Conservation (phyloP, 30 jellyfish, hydroid and myxozoan genomes). For the Pseudorhiza aurosa region DNA sequence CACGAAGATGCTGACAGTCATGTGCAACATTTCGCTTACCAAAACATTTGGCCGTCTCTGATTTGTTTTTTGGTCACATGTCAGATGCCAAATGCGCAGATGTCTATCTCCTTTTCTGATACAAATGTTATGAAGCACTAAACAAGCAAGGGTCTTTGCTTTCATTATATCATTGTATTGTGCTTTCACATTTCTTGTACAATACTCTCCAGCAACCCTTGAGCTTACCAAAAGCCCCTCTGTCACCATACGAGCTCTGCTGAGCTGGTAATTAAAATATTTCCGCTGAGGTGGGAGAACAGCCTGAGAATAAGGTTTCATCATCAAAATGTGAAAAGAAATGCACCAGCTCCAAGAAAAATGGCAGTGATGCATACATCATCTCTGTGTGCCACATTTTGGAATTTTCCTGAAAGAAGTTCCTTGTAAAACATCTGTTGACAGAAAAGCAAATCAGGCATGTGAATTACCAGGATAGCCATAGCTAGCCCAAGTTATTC, state of each 20-base stretch:
- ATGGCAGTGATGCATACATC: not conserved
- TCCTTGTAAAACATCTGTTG: slow-evolving; percentile 12
- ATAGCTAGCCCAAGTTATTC: slow-evolving; percentile 49
- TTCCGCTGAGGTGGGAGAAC: slow-evolving; percentile 1
- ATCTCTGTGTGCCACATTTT: not conserved
- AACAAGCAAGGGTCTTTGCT: slow-evolving; percentile 39
- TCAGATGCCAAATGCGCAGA: slow-evolving; percentile 27
- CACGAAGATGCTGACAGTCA: slow-evolving; percentile 26
- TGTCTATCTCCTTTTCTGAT: slow-evolving; percentile 24
- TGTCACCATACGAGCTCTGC: slow-evolving; percentile 38
- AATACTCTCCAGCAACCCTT: slow-evolving; percentile 39
- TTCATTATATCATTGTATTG: slow-evolving; percentile 10
- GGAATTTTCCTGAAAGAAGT: slow-evolving; percentile 12
- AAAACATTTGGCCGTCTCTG: slow-evolving; percentile 15
- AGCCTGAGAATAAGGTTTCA: slow-evolving; percentile 52
- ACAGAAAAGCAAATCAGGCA: slow-evolving; percentile 15
- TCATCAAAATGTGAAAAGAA: slow-evolving; percentile 19
- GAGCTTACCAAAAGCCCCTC: slow-evolving; percentile 44
- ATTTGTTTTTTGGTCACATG: slow-evolving; percentile 19
- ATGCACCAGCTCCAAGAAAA: slow-evolving; percentile 48
- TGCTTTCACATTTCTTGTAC: slow-evolving; percentile 40
- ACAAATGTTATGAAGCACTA: slow-evolving; percentile 67
- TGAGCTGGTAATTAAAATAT: slow-evolving; percentile 29
- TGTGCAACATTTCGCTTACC: slow-evolving; percentile 31
- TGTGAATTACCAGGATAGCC: slow-evolving; percentile 63